Conservation (phyloP, 2,797 vertebrate species). For the Sebastes nivosus region DNA sequence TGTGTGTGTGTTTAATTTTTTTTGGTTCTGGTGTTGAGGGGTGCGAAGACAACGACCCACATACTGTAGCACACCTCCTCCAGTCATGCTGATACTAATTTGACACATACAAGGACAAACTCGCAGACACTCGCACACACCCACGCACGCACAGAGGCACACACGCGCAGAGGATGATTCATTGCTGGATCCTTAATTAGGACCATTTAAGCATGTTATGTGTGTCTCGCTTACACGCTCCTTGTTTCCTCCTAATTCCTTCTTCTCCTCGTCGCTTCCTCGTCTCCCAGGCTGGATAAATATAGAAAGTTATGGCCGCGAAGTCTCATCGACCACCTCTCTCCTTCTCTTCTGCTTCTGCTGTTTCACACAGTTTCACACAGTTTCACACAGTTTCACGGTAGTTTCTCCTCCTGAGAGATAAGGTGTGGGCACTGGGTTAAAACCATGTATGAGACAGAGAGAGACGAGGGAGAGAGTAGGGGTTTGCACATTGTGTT, state of each 20-base stretch:
- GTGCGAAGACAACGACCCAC: conserved; percentile 46
- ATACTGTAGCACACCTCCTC: conserved; percentile 45
- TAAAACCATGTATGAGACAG: conserved; percentile 27
- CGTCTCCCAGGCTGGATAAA: conserved; percentile 35
- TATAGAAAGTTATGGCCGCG: conserved; percentile 38
- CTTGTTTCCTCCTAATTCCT: conserved; percentile 35
- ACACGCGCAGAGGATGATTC: conserved; percentile 49
- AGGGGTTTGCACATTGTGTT: conserved; percentile 4
- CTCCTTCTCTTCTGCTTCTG: background rate
- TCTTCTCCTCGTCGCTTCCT: conserved; percentile 39
- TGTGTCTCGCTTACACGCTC: conserved; percentile 45
- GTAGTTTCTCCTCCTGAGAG: conserved; percentile 12
- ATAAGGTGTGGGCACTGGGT: conserved; percentile 23
- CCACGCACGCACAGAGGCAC: background rate
- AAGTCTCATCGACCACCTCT: conserved; percentile 8
- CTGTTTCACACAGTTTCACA: conserved; percentile 37
- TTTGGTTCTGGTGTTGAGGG: background rate
- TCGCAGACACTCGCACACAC: conserved; percentile 25
- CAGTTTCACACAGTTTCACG: conserved; percentile 28
- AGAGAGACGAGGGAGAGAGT: conserved; percentile 2
- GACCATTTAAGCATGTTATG: conserved; percentile 67
- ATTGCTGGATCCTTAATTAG: conserved; percentile 64
- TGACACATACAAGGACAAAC: conserved; percentile 53
- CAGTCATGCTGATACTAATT: conserved; percentile 55
- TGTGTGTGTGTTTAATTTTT: background rate